Conservation (phyloP, 2,888 invertebrate genomes). For the Drosophila vallismaia region DNA sequence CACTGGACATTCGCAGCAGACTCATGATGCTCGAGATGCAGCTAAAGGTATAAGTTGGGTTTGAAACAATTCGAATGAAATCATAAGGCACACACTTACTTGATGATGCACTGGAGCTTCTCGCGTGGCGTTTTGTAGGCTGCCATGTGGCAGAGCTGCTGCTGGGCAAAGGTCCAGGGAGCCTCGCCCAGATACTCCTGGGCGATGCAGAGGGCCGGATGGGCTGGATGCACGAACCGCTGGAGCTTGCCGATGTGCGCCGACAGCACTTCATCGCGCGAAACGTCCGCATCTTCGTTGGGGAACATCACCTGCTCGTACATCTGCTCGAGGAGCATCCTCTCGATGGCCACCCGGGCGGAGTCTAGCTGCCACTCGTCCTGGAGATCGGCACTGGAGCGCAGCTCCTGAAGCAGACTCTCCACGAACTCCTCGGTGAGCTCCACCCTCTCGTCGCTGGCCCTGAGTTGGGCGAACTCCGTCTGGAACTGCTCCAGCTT, state of each 20-base stretch:
- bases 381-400: constrained; percentile 86
- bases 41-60: constrained; percentile 78
- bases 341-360: constrained; percentile 93
- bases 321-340: constrained; percentile 95
- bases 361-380: constrained; percentile 87
- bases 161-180: constrained; percentile 98
- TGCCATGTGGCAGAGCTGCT: constrained; percentile 93
- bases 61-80: constrained; percentile 79
- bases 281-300: constrained; percentile 97
- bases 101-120: constrained; percentile 86
- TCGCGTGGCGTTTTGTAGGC: constrained; percentile 96
- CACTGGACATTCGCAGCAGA: constrained; percentile 93
- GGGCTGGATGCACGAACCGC: constrained; percentile 89
- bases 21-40: constrained; percentile 98
- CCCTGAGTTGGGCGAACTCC: constrained; percentile 91
- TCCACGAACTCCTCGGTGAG: constrained; percentile 92
- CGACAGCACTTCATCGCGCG: constrained; percentile 94
- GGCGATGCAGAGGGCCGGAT: constrained; percentile 92
- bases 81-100: constrained; percentile 62
- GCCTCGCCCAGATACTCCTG: constrained; percentile 94
- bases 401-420: constrained; percentile 88
- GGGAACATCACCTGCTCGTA: constrained; percentile 98
- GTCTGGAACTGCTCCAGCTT: constrained; percentile 90
- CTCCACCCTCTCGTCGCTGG: constrained; percentile 96
- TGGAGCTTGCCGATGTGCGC: constrained; percentile 95